These are phyloP conservation scores for Acanthopleura granulata DNA, from an alignment of 2,888 invertebrate species.

Conservation along the genomic window DNA sequence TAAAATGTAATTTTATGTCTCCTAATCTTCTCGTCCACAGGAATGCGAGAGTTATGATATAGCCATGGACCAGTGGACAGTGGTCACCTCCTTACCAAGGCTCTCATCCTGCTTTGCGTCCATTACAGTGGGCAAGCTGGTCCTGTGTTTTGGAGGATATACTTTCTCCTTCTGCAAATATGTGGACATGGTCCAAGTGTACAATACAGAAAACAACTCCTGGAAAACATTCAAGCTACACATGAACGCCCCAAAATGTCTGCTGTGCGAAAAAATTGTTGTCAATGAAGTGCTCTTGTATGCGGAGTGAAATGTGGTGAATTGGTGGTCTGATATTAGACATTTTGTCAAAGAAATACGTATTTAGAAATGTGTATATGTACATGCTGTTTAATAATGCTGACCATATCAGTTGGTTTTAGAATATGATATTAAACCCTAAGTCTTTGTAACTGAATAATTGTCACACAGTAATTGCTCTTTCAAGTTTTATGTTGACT, in stretches of 20 bases:
- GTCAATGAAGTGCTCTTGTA: neutral
- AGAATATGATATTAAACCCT: too few relatives aligned
- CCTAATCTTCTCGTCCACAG: conserved; percentile 23
- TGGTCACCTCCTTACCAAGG: conserved; percentile 16
- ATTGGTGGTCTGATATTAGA: conserved; percentile 32
- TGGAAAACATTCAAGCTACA: neutral
- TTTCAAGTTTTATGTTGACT: too few relatives aligned
- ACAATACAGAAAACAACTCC: neutral
- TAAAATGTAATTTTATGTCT: too few relatives aligned
- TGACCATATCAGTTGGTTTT: too few relatives aligned
- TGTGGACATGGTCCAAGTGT: conserved; percentile 6
- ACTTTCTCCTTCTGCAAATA: conserved; percentile 21
- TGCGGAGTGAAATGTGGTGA: conserved; percentile 36
- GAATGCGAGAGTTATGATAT: conserved; percentile 38
- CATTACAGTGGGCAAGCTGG: conserved; percentile 12
- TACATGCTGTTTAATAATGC: too few relatives aligned
- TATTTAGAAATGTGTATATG: too few relatives aligned
- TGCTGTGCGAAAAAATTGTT: neutral
- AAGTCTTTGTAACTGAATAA: too few relatives aligned
- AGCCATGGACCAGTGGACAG: conserved; percentile 38
- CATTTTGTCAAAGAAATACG: too few relatives aligned
- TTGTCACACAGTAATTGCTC: too few relatives aligned
- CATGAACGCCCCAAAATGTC: neutral
- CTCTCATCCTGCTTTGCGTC: conserved; percentile 21
- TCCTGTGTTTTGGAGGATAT: conserved; percentile 30